These are phyloP conservation scores for Calephelis virginiensis DNA, from an alignment of 1,140 invertebrate genomes.

Conservation along the genomic window DNA sequence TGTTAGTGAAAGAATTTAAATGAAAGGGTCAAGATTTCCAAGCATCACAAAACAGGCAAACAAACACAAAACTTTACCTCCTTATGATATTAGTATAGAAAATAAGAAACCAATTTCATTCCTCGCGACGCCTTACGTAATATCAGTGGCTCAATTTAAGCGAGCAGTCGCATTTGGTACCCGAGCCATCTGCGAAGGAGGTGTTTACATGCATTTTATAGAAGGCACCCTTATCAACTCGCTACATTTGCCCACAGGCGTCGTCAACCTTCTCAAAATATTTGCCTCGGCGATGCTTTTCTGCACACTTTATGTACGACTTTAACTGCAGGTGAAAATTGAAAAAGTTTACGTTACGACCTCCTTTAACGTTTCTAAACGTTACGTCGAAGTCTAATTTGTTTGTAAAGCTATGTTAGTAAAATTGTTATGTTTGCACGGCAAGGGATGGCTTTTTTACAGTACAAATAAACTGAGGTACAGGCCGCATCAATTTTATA, in stretches of 20 bases:
- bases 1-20: too few relatives aligned
- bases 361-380: slow-evolving; percentile 55
- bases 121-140: slow-evolving; percentile 15
- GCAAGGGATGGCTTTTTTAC: slow-evolving; percentile 14
- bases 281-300: slow-evolving; percentile 56
- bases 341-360: slow-evolving; percentile 76
- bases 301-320: slow-evolving; percentile 55
- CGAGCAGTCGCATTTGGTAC: slow-evolving; percentile 52
- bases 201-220: slow-evolving; percentile 73
- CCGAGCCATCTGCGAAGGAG: slow-evolving; percentile 45
- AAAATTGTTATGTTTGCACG: slow-evolving; percentile 27
- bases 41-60: neutral
- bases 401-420: slow-evolving; percentile 32
- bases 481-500: neutral
- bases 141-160: slow-evolving; percentile 27
- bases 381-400: slow-evolving; percentile 58
- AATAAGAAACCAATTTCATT: slow-evolving; percentile 9
- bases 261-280: slow-evolving; percentile 68
- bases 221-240: slow-evolving; percentile 63
- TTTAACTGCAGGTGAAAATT: slow-evolving; percentile 75
- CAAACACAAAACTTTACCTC: neutral
- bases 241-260: slow-evolving; percentile 63
- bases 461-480: slow-evolving; percentile 9
- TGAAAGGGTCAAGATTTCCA: too few relatives aligned
- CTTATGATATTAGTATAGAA: neutral